These are phyloP conservation scores for Crenichthys baileyi DNA, from an alignment of 2,797 vertebrate genomes.

Conservation along the genomic window DNA sequence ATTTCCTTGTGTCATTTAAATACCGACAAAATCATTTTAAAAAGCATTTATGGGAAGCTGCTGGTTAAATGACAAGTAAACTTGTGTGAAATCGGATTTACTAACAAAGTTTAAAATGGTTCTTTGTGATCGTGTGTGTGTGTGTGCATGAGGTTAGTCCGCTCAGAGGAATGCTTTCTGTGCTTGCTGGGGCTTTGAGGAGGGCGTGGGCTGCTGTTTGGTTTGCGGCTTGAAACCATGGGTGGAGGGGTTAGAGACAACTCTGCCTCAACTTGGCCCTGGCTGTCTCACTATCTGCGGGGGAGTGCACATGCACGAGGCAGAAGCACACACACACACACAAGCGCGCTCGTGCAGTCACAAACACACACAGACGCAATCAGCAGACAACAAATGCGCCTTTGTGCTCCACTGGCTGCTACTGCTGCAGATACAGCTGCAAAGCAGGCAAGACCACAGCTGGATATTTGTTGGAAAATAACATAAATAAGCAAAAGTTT, in stretches of 20 bases:
- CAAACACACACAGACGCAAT: slow-evolving; percentile 45
- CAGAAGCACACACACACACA: slow-evolving; percentile 31
- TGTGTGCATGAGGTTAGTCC: slow-evolving; percentile 75
- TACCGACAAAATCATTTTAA: neutral
- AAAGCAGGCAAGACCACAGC: slow-evolving; percentile 52
- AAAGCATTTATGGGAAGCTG: neutral
- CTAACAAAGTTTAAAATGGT: neutral
- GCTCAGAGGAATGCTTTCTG: slow-evolving; percentile 82
- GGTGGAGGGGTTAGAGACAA: slow-evolving; percentile 81
- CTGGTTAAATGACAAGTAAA: neutral
- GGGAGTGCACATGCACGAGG: slow-evolving; percentile 66
- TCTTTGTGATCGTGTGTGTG: slow-evolving; percentile 21
- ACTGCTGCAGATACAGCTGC: slow-evolving; percentile 27
- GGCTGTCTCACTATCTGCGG: slow-evolving; percentile 76
- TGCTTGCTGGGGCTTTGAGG: slow-evolving; percentile 72
- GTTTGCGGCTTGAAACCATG: slow-evolving; percentile 82
- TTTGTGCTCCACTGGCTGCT: slow-evolving; percentile 75
- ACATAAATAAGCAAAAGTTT: slow-evolving; percentile 36
- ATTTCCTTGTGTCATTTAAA: neutral
- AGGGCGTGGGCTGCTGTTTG: slow-evolving; percentile 86
- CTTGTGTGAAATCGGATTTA: slow-evolving; percentile 5
- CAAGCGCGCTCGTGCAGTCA: slow-evolving; percentile 5
- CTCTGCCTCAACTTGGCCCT: slow-evolving; percentile 68
- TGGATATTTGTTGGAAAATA: slow-evolving; percentile 36
- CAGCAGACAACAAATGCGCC: slow-evolving; percentile 81